Percentiles rank a stretch among this genome's conserved stretches.
phyloP scores from a whole-genome alignment of 1,140 invertebrate genomes.

The Drosophila mauritiana region DNA sequence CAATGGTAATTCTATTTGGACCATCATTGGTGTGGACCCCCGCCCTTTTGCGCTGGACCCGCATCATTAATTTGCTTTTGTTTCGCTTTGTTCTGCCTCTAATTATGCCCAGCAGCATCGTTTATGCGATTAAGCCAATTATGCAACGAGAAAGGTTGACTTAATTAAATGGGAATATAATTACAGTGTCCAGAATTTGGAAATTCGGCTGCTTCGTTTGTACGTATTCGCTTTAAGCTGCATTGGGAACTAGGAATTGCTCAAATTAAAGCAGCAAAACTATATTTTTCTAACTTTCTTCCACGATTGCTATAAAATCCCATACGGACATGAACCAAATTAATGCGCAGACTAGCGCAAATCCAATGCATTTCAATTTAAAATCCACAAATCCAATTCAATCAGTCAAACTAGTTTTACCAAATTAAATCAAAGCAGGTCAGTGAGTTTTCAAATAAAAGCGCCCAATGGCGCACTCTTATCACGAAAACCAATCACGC shows the following conservation, averaged over 20 bases:
- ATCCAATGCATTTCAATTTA: not conserved
- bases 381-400: constrained; percentile 8
- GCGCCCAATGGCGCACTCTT: constrained; percentile 9
- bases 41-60: constrained; percentile 40
- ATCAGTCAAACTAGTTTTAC: constrained; percentile 8
- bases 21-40: constrained; percentile 36
- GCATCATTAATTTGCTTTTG: constrained; percentile 75
- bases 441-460: constrained; percentile 32
- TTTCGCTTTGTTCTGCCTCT: constrained; percentile 43
- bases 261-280: not conserved
- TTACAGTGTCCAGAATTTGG: constrained; percentile 5
- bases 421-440: constrained; percentile 31
- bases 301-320: not conserved
- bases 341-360: not conserved
- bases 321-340: not conserved
- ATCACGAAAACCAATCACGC: constrained; percentile 45
- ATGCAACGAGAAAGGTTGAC: constrained; percentile 31
- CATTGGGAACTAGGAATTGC: not conserved
- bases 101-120: constrained; percentile 50
- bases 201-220: not conserved
- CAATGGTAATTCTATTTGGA: constrained; percentile 64
- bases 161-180: constrained; percentile 44
- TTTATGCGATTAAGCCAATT: constrained; percentile 55
- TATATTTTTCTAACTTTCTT: not conserved
- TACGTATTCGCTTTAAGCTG: not conserved